phyloP scores from a whole-genome alignment of 1,140 invertebrate genomes.

The Drosophila ohnishii region DNA sequence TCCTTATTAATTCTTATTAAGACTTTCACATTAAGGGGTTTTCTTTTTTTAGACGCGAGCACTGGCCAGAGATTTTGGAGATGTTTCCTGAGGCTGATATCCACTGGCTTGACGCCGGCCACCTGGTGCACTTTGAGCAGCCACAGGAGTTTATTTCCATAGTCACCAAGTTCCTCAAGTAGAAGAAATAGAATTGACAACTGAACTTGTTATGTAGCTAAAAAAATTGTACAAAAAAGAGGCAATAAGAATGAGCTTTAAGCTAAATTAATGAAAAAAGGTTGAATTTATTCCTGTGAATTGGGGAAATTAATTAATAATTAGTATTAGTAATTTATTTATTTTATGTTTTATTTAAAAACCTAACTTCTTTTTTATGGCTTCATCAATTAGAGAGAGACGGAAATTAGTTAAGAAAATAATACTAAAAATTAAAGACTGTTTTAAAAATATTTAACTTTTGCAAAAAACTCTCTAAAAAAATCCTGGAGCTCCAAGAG shows the following conservation, averaged over 20 bases:
- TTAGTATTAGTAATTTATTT: no score
- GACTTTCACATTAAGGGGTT: neutral
- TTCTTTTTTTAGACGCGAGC: slow-evolving; percentile 84
- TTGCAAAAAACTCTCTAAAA: neutral
- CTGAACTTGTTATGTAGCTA: slow-evolving; percentile 6
- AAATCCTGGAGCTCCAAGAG: no score
- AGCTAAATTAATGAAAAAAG: neutral
- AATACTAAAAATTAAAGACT: neutral
- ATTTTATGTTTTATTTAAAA: neutral
- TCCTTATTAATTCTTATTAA: neutral
- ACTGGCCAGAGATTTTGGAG: slow-evolving; percentile 87
- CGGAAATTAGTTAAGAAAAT: no score
- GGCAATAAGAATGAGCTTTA: slow-evolving; percentile 22
- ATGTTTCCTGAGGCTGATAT: slow-evolving; percentile 91
- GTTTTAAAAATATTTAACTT: neutral
- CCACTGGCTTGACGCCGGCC: slow-evolving; percentile 90
- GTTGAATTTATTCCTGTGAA: neutral
- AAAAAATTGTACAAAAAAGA: slow-evolving; percentile 14
- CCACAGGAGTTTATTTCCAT: slow-evolving; percentile 90
- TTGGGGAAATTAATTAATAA: neutral
- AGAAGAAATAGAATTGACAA: neutral
- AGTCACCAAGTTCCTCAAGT: slow-evolving; percentile 84
- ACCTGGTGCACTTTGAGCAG: slow-evolving; percentile 96
- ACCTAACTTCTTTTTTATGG: neutral
- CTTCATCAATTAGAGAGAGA: neutral